These are phyloP conservation scores for Cataglyphis cursor DNA, from an alignment of 2,888 invertebrate genomes.

Conservation along the genomic window DNA sequence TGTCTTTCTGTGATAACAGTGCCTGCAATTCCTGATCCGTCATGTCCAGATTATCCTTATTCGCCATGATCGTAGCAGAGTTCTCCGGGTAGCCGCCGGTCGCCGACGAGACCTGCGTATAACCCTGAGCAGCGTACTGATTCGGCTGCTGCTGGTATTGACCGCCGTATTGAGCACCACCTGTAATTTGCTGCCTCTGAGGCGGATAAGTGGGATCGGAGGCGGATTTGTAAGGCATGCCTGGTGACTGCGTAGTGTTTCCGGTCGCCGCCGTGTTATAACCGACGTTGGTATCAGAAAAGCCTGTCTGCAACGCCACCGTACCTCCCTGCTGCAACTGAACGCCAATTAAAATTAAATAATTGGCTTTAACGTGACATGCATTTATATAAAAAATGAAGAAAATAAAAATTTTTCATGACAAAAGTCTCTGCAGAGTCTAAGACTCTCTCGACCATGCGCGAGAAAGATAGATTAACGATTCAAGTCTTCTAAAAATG, in stretches of 20 bases:
- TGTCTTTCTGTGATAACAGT: constrained; percentile 91
- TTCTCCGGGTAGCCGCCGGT: constrained; percentile 84
- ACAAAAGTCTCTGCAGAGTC: constrained; percentile 27
- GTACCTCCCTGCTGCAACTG: constrained; percentile 87
- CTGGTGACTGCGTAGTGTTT: constrained; percentile 86
- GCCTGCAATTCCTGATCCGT: constrained; percentile 92
- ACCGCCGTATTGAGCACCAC: constrained; percentile 69
- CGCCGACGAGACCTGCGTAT: constrained; percentile 86
- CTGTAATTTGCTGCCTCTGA: constrained; percentile 70
- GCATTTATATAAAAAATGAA: neutral
- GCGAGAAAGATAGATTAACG: neutral
- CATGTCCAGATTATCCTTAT: constrained; percentile 87
- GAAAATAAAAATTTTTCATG: neutral
- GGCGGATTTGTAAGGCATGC: constrained; percentile 87
- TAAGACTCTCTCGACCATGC: neutral
- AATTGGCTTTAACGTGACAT: neutral
- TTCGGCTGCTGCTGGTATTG: constrained; percentile 79
- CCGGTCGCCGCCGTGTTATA: constrained; percentile 86
- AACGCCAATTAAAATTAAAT: constrained; percentile 59
- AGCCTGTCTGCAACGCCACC: constrained; percentile 87
- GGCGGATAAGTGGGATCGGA: constrained; percentile 83
- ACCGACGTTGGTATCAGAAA: constrained; percentile 86
- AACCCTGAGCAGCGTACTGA: constrained; percentile 84
- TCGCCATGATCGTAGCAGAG: constrained; percentile 72
- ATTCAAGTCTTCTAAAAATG: neutral